A percentile compares a stretch with the other conserved stretches of the same genome.
phyloP scores from a whole-genome alignment of 2,113 vertebrate species.

The Coturnix japonica region DNA sequence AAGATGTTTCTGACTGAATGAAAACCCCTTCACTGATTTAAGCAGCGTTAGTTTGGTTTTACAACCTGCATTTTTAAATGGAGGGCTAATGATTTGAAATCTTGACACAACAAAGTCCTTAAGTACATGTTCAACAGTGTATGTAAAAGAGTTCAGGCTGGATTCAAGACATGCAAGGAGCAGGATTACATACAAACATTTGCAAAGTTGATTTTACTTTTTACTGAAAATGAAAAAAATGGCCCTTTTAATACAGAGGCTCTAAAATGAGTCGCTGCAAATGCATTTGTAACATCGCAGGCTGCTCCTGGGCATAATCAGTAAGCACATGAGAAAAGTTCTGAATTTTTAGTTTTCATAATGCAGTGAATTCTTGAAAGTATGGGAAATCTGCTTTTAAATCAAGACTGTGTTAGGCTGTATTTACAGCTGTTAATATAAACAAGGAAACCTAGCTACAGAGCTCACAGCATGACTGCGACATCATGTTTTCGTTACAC shows the following conservation, averaged over 20 bases:
- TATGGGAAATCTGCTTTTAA: conserved; percentile 74
- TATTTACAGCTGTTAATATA: conserved; percentile 83
- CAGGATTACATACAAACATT: background rate
- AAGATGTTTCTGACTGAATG: background rate
- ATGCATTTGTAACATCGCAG: background rate
- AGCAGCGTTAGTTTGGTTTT: background rate
- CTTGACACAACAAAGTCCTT: background rate
- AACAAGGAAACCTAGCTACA: conserved; percentile 77
- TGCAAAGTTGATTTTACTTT: conserved; percentile 4
- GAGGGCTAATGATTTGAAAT: background rate
- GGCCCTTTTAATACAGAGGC: background rate
- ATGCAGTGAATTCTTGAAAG: conserved; percentile 51
- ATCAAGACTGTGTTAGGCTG: conserved; percentile 68
- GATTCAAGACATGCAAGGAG: background rate
- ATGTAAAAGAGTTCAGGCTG: background rate
- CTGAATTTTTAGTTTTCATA: conserved; percentile 53
- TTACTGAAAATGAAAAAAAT: background rate
- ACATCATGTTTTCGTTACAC: conserved; percentile 82
- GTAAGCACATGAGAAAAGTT: conserved; percentile 51
- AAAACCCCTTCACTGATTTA: background rate
- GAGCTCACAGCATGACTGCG: conserved; percentile 75
- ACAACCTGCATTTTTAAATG: background rate
- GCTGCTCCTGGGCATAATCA: conserved; percentile 24
- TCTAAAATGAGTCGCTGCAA: conserved; percentile 21
- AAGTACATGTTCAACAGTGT: background rate